Evolutionary conservation across 2,888 invertebrate genomes (phyloP), one percentile per base, ranked within the genome.

Genomic region (Camponotus fellah): DNA sequence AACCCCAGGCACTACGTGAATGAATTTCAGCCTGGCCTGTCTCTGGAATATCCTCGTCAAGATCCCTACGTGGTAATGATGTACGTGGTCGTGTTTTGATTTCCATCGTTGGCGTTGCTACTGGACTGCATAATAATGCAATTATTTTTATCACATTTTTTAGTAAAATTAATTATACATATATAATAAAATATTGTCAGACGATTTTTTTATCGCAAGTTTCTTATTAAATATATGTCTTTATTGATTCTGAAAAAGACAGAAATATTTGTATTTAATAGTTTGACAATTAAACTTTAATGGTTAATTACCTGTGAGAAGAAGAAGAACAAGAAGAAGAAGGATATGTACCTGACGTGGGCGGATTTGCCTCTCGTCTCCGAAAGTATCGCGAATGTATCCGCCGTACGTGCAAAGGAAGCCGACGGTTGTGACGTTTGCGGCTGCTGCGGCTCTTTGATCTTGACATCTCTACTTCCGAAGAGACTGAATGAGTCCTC

Each of bases 401-500:
- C 91, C 49, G 91, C 85, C 17, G 90, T 75, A 49, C 75, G 86
- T 56, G 86, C 71, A 68, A 89, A 85, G 21, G 92, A 90, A 56
- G 58, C 85, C 43, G 91, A 88, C 68, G 90, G 88, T 43, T 90
- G 89, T 69, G 90, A 89, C 37, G 87, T 89, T 21, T 87, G 69
- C 89, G 91, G n/a, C 53, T 88, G 74, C 26, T 83, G 89, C 17
- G 76, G n/a, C 64, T 95, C 94, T 17, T 92, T 93, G 40, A 95
- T 95, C 88, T 96, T 96, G 26, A 95, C 95, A 75, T 96, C 96
- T 46, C 96, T 96, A 91, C 96, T 97, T 4, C 97, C 97, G 94
- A 97, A 97, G 82, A 97, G 95, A 85, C 97, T 97, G 95, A 97
- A 97, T 0, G 97, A 97, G 91, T 97, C 97, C 91, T 97, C 97